Evolutionary conservation across 2,113 vertebrate genomes (phyloP).

Genomic region (Albula goreensis): DNA sequence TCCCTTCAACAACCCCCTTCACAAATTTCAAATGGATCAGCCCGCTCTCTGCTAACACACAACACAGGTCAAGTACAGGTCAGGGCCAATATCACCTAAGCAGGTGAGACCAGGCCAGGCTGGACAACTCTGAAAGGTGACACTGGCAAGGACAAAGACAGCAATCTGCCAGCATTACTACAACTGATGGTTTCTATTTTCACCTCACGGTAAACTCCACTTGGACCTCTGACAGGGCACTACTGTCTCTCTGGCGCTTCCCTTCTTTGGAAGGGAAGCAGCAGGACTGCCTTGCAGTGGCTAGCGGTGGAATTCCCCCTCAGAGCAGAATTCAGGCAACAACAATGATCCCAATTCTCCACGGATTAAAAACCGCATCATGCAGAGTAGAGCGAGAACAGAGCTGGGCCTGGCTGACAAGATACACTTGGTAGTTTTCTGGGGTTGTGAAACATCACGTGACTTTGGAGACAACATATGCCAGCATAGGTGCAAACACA

Average conservation of each 20-base stretch:
- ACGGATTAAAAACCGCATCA: not conserved
- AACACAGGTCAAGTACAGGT: constrained; percentile 21
- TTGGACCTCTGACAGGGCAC: not conserved
- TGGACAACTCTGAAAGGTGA: constrained; percentile 13
- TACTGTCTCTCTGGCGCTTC: not conserved
- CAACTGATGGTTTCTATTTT: not conserved
- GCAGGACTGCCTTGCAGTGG: not conserved
- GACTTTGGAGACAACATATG: not conserved
- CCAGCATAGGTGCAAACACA: not conserved
- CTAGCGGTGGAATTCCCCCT: not conserved
- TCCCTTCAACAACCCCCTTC: not conserved
- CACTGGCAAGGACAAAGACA: constrained; percentile 13
- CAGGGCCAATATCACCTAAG: not conserved
- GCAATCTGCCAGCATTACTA: not conserved
- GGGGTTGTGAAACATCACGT: not conserved
- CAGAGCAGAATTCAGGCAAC: not conserved
- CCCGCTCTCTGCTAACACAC: not conserved
- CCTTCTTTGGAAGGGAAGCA: not conserved
- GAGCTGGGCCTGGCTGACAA: not conserved
- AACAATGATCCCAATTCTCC: not conserved
- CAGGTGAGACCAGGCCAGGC: not conserved
- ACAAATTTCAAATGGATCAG: constrained; percentile 2
- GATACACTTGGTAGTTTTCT: not conserved
- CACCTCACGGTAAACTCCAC: not conserved
- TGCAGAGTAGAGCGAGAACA: not conserved